Evolutionary conservation across 2,888 invertebrate species (phyloP).

Genomic region (Oligia latruncula): DNA sequence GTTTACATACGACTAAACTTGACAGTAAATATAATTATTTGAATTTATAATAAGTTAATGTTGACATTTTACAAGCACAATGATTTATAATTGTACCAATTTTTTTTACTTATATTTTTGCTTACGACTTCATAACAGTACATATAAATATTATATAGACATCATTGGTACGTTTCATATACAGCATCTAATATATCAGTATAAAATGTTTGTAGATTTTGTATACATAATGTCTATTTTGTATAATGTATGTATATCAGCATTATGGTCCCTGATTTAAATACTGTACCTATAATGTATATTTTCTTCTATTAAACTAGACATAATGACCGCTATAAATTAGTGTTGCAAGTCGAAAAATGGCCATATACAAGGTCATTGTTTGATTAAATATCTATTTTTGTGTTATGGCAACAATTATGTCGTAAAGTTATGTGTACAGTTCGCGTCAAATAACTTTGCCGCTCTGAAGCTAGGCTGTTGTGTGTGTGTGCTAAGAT

Average conservation of each 20-base stretch:
- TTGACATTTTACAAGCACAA: constrained; percentile 48
- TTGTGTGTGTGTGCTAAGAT: too few relatives aligned
- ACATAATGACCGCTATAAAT: constrained; percentile 44
- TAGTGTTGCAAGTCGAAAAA: constrained; percentile 42
- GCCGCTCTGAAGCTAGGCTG: too few relatives aligned
- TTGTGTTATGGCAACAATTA: constrained; percentile 59
- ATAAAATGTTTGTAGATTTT: constrained; percentile 59
- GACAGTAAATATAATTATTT: constrained; percentile 19
- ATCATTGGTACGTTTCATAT: constrained; percentile 47
- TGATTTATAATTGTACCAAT: constrained; percentile 23
- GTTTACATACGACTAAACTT: not conserved
- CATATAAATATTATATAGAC: constrained; percentile 53
- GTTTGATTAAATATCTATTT: constrained; percentile 33
- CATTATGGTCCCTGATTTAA: constrained; percentile 74
- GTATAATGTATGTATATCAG: constrained; percentile 64
- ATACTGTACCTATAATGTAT: constrained; percentile 72
- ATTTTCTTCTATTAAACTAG: constrained; percentile 48
- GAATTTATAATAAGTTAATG: constrained; percentile 35
- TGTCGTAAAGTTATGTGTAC: constrained; percentile 28
- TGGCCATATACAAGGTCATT: constrained; percentile 30
- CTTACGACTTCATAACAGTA: constrained; percentile 39
- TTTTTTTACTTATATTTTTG: constrained; percentile 13
- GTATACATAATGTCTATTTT: constrained; percentile 61
- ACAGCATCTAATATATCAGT: constrained; percentile 46
- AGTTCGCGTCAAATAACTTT: too few relatives aligned